phyloP scores from a whole-genome alignment of 2,113 vertebrate species.

The Ia io region DNA sequence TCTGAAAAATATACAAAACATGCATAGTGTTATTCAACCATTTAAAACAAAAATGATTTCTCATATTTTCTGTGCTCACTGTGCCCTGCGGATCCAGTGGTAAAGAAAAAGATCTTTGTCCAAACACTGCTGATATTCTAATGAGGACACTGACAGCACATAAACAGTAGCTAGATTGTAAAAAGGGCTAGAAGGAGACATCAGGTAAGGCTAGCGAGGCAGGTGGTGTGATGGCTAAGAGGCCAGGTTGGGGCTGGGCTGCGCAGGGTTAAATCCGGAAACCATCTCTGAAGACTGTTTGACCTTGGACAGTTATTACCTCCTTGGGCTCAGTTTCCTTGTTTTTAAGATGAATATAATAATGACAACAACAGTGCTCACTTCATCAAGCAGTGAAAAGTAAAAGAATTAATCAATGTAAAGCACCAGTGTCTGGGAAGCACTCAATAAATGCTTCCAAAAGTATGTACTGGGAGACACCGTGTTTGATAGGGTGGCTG shows the following conservation, averaged over 20 bases:
- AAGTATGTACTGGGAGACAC: neutral
- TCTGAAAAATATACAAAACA: constrained; percentile 78
- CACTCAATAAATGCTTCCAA: neutral
- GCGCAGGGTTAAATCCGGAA: neutral
- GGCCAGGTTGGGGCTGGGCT: neutral
- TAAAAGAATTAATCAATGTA: neutral
- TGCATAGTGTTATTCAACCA: neutral
- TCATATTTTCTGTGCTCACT: neutral
- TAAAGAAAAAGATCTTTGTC: neutral
- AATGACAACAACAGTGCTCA: neutral
- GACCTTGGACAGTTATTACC: too few species aligned
- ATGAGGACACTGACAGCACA: fast-evolving
- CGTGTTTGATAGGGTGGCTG: neutral
- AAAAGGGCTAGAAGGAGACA: neutral
- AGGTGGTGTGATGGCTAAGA: neutral
- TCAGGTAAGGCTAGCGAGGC: neutral
- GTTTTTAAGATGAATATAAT: neutral
- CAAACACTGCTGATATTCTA: neutral
- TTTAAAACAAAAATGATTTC: neutral
- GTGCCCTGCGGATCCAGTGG: neutral
- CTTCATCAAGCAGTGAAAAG: neutral
- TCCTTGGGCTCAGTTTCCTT: neutral
- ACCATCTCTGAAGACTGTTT: neutral
- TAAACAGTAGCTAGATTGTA: neutral
- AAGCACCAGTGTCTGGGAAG: neutral